phyloP scores from a whole-genome alignment of 2,888 invertebrate genomes.

The Leptinotarsa haldemani region DNA sequence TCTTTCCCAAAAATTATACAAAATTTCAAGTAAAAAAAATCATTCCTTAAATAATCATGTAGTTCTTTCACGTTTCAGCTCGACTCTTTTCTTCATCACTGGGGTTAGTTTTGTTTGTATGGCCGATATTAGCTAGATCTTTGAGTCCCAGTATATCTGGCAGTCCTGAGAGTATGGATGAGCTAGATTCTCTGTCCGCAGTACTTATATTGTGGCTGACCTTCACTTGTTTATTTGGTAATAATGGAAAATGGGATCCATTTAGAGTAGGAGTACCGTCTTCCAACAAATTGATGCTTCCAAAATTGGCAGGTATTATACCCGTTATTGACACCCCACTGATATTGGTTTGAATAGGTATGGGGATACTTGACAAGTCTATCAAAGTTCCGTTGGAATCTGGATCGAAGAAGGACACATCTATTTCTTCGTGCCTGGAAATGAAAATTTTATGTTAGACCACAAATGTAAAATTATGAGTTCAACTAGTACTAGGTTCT shows the following conservation, averaged over 20 bases:
- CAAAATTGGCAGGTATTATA: conserved; percentile 49
- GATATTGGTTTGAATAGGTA: conserved; percentile 70
- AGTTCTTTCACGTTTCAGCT: background rate
- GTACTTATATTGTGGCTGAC: conserved; percentile 61
- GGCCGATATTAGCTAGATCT: conserved; percentile 17
- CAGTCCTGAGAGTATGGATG: conserved; percentile 53
- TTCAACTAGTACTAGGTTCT: too few species aligned
- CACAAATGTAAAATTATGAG: background rate
- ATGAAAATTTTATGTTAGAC: background rate
- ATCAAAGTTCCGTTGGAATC: conserved; percentile 66
- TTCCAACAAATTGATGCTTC: conserved; percentile 38
- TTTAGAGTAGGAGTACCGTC: conserved; percentile 41
- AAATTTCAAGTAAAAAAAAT: background rate
- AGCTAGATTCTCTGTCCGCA: conserved; percentile 51
- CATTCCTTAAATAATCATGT: background rate
- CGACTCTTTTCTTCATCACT: background rate
- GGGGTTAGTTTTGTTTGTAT: background rate
- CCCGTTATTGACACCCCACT: conserved; percentile 69
- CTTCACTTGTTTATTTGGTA: conserved; percentile 59
- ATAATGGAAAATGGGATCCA: conserved; percentile 46
- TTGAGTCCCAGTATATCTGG: conserved; percentile 51
- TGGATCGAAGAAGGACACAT: conserved; percentile 69
- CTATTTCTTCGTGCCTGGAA: conserved; percentile 68
- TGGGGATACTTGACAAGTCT: conserved; percentile 68
- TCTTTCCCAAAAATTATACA: too few species aligned